A percentile compares a stretch with the other conserved stretches of the same genome.
Conservation (phyloP, 2,888 invertebrate genomes). For the Magallana nippona region DNA sequence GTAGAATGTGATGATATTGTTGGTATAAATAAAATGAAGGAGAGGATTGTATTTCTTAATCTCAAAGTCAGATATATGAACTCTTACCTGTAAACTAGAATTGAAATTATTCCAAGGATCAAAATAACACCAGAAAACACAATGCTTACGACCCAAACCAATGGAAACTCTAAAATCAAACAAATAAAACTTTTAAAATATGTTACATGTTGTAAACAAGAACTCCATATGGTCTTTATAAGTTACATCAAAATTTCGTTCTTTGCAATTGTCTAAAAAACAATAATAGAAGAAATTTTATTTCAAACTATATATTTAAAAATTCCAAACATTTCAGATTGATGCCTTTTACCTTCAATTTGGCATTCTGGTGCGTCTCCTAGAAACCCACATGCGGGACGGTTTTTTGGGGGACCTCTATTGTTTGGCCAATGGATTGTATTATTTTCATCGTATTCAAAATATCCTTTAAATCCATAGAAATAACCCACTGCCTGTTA, state of each 20-base stretch:
- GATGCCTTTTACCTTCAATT: conserved; percentile 49
- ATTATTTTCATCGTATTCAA: conserved; percentile 45
- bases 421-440: conserved; percentile 69
- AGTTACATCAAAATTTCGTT: too few relatives aligned
- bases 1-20: too few relatives aligned
- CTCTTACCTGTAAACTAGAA: conserved; percentile 33
- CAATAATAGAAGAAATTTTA: too few relatives aligned
- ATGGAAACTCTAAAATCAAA: conserved; percentile 48
- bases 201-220: too few relatives aligned
- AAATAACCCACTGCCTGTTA: conserved; percentile 60
- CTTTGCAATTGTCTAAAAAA: too few relatives aligned
- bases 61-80: neutral
- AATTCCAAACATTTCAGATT: neutral
- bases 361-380: conserved; percentile 61
- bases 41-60: too few relatives aligned
- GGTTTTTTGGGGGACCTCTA: conserved; percentile 63
- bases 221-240: too few relatives aligned
- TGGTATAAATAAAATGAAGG: too few relatives aligned
- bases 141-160: conserved; percentile 49
- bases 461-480: conserved; percentile 48
- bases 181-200: neutral
- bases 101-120: conserved; percentile 38
- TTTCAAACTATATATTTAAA: too few relatives aligned
- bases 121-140: conserved; percentile 48
- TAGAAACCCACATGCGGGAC: conserved; percentile 70